Evolutionary conservation across 2,113 vertebrate genomes (phyloP).

Genomic region (Mesembrinibis cayennensis): DNA sequence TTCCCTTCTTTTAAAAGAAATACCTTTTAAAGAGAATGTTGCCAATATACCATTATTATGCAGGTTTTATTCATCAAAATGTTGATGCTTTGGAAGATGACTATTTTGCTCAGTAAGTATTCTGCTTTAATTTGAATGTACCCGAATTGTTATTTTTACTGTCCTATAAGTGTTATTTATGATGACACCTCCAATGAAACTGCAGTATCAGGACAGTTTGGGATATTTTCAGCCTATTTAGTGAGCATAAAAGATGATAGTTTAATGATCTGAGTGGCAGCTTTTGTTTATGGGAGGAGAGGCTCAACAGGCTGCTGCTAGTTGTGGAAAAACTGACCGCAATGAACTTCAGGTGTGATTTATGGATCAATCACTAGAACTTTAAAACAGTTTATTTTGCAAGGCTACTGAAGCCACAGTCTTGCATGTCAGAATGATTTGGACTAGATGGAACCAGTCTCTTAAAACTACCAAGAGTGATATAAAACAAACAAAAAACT

Average conservation of each 20-base stretch:
- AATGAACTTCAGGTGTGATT: not conserved
- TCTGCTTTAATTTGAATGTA: not conserved
- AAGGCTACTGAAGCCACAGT: not conserved
- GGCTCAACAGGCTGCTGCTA: not conserved
- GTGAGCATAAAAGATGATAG: not conserved
- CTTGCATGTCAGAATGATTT: not conserved
- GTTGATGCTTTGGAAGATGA: slow-evolving; percentile 58
- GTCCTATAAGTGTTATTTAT: not conserved
- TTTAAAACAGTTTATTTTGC: not conserved
- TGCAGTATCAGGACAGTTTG: not conserved
- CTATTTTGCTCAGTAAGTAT: slow-evolving; percentile 74
- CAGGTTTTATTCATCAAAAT: slow-evolving; percentile 68
- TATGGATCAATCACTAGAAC: not conserved
- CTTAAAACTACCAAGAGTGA: not conserved
- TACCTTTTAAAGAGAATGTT: slow-evolving; percentile 78
- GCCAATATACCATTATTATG: slow-evolving; percentile 74
- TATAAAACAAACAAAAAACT: not conserved
- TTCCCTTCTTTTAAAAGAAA: slow-evolving; percentile 74
- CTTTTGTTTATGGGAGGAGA: not conserved
- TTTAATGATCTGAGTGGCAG: not conserved
- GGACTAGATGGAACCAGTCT: not conserved
- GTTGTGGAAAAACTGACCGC: not conserved
- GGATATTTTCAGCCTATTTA: not conserved
- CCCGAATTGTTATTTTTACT: not conserved
- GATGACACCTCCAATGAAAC: not conserved